Evolutionary conservation across 1,140 invertebrate genomes (phyloP).

Genomic region (Chymomyza costata): DNA sequence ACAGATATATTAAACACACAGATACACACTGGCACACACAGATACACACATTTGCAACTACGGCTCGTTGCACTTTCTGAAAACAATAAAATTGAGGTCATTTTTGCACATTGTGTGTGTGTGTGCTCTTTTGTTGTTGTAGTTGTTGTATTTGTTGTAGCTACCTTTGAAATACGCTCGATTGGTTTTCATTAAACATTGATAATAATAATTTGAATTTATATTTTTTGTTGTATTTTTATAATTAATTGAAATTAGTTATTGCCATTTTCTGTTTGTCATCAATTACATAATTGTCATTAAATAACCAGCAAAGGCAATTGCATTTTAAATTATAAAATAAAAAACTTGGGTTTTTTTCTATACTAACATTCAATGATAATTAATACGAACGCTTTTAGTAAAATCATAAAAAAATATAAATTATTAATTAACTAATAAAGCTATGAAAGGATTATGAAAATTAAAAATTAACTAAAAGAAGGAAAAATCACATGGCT

Average conservation of each 20-base stretch:
- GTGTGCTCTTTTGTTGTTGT: constrained; percentile 14
- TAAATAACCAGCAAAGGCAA: too few relatives aligned
- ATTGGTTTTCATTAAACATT: constrained; percentile 29
- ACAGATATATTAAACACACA: background rate
- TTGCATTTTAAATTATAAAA: too few relatives aligned
- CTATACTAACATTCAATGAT: too few relatives aligned
- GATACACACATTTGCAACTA: constrained; percentile 11
- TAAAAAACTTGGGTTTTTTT: too few relatives aligned
- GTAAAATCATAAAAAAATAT: too few relatives aligned
- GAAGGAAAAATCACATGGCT: too few relatives aligned
- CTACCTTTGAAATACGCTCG: constrained; percentile 27
- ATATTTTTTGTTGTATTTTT: constrained; percentile 4
- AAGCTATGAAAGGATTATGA: too few relatives aligned
- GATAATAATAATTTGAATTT: constrained; percentile 21
- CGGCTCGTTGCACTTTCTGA: constrained; percentile 32
- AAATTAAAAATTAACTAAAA: too few relatives aligned
- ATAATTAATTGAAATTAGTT: constrained; percentile 15
- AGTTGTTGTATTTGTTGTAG: constrained; percentile 13
- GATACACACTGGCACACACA: constrained; percentile 7
- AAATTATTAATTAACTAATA: too few relatives aligned
- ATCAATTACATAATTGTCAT: too few relatives aligned
- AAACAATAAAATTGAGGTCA: constrained; percentile 52
- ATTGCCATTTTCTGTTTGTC: too few relatives aligned
- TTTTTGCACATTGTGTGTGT: constrained; percentile 38
- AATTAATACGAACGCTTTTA: too few relatives aligned